Evolutionary conservation across 30 jellyfish, hydroid and myxozoan genomes (phyloP).

Genomic region (Phacellophora camtschatica): DNA sequence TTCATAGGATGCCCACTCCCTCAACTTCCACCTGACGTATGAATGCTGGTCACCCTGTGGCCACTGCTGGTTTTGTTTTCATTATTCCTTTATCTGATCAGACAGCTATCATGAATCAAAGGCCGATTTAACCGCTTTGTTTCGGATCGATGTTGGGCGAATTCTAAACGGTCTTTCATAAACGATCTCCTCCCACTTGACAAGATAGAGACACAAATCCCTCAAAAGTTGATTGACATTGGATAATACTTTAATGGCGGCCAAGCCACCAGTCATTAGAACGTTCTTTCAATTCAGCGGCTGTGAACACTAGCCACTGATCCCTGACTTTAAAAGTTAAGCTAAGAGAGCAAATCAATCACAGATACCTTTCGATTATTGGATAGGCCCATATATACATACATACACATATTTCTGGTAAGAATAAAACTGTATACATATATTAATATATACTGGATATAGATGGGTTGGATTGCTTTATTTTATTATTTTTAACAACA

Average conservation of each 20-base stretch:
- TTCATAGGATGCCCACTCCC: no score
- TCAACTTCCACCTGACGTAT: no score
- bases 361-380: no score
- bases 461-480: no score
- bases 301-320: conserved; percentile 10
- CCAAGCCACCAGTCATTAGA: conserved; percentile 71
- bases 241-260: conserved; percentile 71
- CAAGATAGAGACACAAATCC: conserved; percentile 47
- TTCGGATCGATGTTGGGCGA: conserved; percentile 28
- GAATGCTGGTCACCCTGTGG: not conserved
- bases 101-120: conserved; percentile 30
- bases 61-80: not conserved
- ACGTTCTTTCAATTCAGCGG: conserved; percentile 34
- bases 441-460: no score
- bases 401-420: no score
- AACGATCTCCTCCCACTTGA: conserved; percentile 65
- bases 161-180: not conserved
- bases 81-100: conserved; percentile 29
- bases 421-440: no score
- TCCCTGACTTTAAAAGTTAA: no score
- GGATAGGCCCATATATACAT: no score
- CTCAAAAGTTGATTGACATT: conserved; percentile 67
- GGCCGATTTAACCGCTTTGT: conserved; percentile 33
- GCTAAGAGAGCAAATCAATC: no score
- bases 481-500: no score